Evolutionary conservation across 1,140 invertebrate species (phyloP).

Genomic region (Carposina sasakii): DNA sequence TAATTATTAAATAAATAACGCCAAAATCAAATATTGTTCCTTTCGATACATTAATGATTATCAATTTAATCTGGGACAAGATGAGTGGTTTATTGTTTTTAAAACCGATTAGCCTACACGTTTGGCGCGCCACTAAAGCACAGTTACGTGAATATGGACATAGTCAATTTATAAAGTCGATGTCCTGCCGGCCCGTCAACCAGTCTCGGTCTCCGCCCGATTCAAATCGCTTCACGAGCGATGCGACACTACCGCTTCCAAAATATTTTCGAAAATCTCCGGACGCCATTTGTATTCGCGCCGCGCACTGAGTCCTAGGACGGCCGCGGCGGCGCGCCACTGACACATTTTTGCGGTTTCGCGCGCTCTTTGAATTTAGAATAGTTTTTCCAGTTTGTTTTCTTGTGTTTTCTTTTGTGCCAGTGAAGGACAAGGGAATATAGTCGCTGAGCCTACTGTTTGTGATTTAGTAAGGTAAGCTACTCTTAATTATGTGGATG

Average conservation of each 20-base stretch:
- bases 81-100: too few relatives aligned
- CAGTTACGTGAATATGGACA: constrained; percentile 56
- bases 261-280: constrained; percentile 52
- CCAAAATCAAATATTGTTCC: too few relatives aligned
- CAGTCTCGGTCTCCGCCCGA: constrained; percentile 53
- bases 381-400: constrained; percentile 43
- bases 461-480: too few relatives aligned
- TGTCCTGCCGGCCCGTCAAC: constrained; percentile 57
- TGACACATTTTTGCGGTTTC: constrained; percentile 65
- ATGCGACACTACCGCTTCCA: constrained; percentile 43
- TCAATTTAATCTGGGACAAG: too few relatives aligned
- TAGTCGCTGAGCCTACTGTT: too few relatives aligned
- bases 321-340: constrained; percentile 59
- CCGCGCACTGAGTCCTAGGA: constrained; percentile 53
- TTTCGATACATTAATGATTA: too few relatives aligned
- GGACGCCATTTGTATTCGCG: constrained; percentile 41
- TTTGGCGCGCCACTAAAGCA: too few relatives aligned
- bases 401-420: constrained; percentile 46
- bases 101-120: too few relatives aligned
- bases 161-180: constrained; percentile 67
- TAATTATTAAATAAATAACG: too few relatives aligned
- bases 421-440: constrained; percentile 39
- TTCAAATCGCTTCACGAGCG: constrained; percentile 45
- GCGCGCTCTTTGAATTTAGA: constrained; percentile 68
- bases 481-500: too few relatives aligned